phyloP scores from a whole-genome alignment of 2,888 invertebrate species.

The Leptopilina drosophilae region DNA sequence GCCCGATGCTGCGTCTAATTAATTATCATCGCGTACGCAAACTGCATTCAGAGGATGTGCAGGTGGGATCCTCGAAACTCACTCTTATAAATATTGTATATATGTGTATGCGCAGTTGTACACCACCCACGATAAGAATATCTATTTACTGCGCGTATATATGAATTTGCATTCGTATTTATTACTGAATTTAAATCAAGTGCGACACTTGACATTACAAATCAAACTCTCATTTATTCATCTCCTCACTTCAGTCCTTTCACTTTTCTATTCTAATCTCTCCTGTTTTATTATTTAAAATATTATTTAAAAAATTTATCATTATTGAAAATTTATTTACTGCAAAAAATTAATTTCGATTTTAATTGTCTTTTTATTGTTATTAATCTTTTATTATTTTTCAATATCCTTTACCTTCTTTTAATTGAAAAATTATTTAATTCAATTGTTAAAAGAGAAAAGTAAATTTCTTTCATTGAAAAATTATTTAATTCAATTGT shows the following conservation, averaged over 20 bases:
- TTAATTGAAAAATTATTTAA: too few relatives aligned
- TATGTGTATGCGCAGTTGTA: slow-evolving; percentile 1
- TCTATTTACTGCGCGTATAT: slow-evolving; percentile 26
- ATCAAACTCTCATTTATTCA: neutral
- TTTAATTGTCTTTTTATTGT: too few relatives aligned
- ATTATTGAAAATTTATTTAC: too few relatives aligned
- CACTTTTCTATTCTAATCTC: neutral
- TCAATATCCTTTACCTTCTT: too few relatives aligned
- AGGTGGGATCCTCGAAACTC: slow-evolving; percentile 23
- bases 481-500: too few relatives aligned
- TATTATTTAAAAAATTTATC: neutral
- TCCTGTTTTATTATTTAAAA: neutral
- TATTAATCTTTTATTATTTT: too few relatives aligned
- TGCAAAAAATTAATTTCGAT: too few relatives aligned
- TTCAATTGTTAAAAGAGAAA: too few relatives aligned
- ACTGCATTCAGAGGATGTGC: slow-evolving; percentile 25
- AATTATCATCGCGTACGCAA: slow-evolving; percentile 43
- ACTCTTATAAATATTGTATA: too few relatives aligned
- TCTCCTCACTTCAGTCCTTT: neutral
- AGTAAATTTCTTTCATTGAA: too few relatives aligned
- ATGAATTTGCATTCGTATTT: slow-evolving; percentile 24
- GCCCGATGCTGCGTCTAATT: slow-evolving; percentile 41
- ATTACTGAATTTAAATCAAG: neutral
- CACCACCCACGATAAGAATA: slow-evolving; percentile 38
- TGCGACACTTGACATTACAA: slow-evolving; percentile 10